A percentile compares a stretch with the other conserved stretches of the same genome.
These are phyloP conservation scores for Myiothlypis chrysogaster DNA, from an alignment of 2,797 vertebrate species.

Conservation along the genomic window DNA sequence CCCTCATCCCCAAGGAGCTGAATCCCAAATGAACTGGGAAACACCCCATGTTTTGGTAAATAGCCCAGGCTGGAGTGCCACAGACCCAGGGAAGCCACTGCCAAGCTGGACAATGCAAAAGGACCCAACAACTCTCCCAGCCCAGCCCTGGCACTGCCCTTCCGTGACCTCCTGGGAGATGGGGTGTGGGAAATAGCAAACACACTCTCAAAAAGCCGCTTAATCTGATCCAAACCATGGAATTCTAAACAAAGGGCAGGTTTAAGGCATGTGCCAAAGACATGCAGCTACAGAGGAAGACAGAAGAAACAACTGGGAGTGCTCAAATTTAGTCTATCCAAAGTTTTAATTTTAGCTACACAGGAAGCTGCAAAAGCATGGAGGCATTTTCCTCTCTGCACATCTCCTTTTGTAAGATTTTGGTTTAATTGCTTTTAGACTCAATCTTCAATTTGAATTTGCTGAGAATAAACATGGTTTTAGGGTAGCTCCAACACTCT, in stretches of 20 bases:
- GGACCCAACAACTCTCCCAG: not conserved
- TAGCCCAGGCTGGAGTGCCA: not conserved
- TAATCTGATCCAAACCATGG: not conserved
- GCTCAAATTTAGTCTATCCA: not conserved
- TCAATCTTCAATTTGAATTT: not conserved
- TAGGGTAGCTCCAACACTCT: not conserved
- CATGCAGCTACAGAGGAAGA: not conserved
- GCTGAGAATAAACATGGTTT: not conserved
- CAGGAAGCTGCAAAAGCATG: rapidly evolving
- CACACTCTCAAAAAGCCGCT: not conserved
- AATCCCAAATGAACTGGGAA: not conserved
- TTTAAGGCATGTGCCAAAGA: not conserved
- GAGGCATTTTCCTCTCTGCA: not conserved
- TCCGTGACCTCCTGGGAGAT: not conserved
- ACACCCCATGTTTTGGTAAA: not conserved
- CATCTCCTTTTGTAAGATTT: not conserved
- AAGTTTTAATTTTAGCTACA: not conserved
- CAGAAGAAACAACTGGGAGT: not conserved
- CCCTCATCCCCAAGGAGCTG: not conserved
- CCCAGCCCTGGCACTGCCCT: not conserved
- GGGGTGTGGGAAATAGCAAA: not conserved
- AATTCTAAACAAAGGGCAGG: not conserved
- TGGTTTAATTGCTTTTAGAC: not conserved
- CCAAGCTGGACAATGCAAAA: not conserved
- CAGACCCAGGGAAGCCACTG: not conserved